These are phyloP conservation scores for Brachyrhaphis roseni DNA, from an alignment of 2,797 vertebrate genomes.

Conservation along the genomic window DNA sequence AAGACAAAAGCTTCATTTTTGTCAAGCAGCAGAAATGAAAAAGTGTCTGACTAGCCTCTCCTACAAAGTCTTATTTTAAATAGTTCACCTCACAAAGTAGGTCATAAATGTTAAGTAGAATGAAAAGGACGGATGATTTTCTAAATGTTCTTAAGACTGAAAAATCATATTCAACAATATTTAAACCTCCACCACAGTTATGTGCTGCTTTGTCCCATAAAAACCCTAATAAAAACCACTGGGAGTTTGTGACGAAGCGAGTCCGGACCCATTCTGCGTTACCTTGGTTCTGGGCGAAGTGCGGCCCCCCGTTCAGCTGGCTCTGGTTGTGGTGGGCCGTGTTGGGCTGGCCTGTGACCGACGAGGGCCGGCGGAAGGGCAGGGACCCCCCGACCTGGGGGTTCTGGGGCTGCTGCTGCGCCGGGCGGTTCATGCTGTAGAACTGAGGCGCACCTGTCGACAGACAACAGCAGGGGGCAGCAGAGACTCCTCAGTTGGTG, in stretches of 20 bases:
- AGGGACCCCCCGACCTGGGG: conserved; percentile 92
- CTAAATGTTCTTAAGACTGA: neutral
- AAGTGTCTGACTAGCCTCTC: neutral
- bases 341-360: conserved; percentile 90
- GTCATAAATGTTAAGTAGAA: neutral
- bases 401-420: conserved; percentile 78
- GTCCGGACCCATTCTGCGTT: neutral
- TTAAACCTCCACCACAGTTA: neutral
- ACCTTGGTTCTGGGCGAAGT: conserved; percentile 96
- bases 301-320: conserved; percentile 91
- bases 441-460: conserved; percentile 91
- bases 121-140: neutral
- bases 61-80: neutral
- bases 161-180: neutral
- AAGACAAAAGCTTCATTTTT: neutral
- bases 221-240: neutral
- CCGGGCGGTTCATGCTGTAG: conserved; percentile 98
- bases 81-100: neutral
- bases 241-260: neutral
- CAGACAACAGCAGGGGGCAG: conserved; percentile 38
- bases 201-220: neutral
- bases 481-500: conserved; percentile 17
- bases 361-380: conserved; percentile 94
- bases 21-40: neutral
- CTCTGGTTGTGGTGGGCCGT: conserved; percentile 85